phyloP scores from a whole-genome alignment of 2,113 vertebrate species.

The Mormoops blainvillei region DNA sequence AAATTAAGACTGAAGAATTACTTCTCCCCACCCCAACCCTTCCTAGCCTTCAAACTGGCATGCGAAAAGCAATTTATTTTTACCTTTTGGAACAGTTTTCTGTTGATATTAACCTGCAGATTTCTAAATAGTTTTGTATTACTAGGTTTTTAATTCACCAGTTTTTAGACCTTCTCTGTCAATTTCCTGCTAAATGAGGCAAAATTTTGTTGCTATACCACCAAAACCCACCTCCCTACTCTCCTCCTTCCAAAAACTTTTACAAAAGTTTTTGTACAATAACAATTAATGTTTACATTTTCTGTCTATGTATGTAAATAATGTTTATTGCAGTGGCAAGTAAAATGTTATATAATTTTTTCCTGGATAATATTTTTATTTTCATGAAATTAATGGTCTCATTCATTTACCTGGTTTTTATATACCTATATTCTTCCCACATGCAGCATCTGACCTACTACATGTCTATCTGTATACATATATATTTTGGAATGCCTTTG shows the following conservation, averaged over 20 bases:
- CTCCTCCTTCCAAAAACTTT: neutral
- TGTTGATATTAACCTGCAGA: neutral
- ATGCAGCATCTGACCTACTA: neutral
- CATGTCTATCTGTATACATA: neutral
- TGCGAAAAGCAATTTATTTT: neutral
- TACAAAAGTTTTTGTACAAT: neutral
- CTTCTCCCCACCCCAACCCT: neutral
- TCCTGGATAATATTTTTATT: neutral
- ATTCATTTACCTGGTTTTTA: neutral
- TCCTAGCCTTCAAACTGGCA: neutral
- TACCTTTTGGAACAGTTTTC: neutral
- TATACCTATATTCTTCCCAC: neutral
- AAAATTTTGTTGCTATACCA: neutral
- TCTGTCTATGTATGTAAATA: neutral
- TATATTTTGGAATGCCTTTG: neutral
- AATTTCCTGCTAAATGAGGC: neutral
- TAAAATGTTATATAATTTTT: neutral
- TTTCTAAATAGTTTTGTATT: neutral
- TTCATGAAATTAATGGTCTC: neutral
- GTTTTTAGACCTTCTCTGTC: neutral
- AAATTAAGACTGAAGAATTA: neutral
- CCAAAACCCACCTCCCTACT: neutral
- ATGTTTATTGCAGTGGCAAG: neutral
- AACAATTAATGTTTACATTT: neutral
- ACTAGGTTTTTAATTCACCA: neutral